phyloP scores from a whole-genome alignment of 1,140 invertebrate genomes.

The Brachionus paranguensis region DNA sequence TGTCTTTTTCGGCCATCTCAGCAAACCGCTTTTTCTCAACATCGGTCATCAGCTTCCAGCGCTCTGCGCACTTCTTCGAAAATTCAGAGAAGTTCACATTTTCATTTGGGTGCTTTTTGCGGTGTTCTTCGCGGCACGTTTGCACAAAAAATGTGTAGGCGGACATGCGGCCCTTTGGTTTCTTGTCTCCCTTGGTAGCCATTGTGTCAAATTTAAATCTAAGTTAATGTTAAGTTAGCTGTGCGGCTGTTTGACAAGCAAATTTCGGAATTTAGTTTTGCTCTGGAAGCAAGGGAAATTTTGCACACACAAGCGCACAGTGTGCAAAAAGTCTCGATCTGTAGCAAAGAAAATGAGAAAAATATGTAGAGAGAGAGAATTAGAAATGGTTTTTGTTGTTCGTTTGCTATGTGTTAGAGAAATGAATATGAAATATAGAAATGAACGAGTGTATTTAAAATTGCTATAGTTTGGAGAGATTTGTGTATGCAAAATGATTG shows the following conservation, averaged over 20 bases:
- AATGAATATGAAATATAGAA: conserved; percentile 2
- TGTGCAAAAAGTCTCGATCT: not conserved
- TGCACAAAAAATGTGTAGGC: conserved; percentile 99
- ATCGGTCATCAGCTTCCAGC: conserved; percentile 98
- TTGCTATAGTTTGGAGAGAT: not conserved
- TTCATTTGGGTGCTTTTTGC: conserved; percentile 97
- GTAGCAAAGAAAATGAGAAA: not conserved
- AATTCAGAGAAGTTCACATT: conserved; percentile 98
- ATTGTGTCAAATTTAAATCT: not conserved
- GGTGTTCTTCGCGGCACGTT: conserved; percentile 89
- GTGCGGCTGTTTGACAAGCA: not conserved
- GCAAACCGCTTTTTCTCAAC: conserved; percentile 98
- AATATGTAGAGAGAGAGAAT: not conserved
- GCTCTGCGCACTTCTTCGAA: conserved; percentile 94
- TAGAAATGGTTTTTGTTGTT: not conserved
- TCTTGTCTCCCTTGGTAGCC: conserved; percentile 54
- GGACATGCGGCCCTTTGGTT: conserved; percentile 93
- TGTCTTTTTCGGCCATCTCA: conserved; percentile 93
- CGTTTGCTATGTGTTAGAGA: not conserved
- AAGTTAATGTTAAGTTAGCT: not conserved
- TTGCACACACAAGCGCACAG: not conserved
- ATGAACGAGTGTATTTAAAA: not conserved
- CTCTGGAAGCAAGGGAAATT: not conserved
- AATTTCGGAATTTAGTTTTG: not conserved
- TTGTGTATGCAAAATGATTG: not conserved